Conservation (phyloP, 2,113 vertebrate genomes). For the Ameiurus melas region DNA sequence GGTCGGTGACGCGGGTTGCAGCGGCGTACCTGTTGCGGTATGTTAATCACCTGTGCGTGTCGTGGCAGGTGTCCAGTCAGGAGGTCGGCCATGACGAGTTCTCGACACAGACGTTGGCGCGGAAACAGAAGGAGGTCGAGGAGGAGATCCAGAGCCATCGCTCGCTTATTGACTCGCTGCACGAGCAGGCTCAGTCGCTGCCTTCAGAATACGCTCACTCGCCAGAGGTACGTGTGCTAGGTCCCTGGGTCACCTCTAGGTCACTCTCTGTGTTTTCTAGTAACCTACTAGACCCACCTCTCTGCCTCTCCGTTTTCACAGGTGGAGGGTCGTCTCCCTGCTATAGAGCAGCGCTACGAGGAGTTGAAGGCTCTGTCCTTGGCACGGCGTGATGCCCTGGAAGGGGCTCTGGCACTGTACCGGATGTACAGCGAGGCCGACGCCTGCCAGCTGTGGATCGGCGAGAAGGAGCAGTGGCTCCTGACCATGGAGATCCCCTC, state of each 20-base stretch:
- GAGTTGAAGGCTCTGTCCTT: slow-evolving; percentile 79
- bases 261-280: too few relatives aligned
- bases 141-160: slow-evolving; percentile 87
- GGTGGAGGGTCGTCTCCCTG: slow-evolving; percentile 78
- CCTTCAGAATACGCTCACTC: slow-evolving; percentile 62
- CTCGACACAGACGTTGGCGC: slow-evolving; percentile 85
- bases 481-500: slow-evolving; percentile 83
- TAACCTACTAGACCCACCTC: background rate
- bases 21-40: background rate
- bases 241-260: background rate
- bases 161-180: slow-evolving; percentile 80
- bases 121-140: slow-evolving; percentile 87
- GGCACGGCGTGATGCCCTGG: slow-evolving; percentile 77
- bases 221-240: slow-evolving; percentile 62
- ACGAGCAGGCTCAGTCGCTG: slow-evolving; percentile 77
- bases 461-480: slow-evolving; percentile 93
- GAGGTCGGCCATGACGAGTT: slow-evolving; percentile 90
- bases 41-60: background rate
- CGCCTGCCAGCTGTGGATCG: slow-evolving; percentile 92
- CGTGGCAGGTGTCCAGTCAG: slow-evolving; percentile 75
- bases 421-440: slow-evolving; percentile 91
- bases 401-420: slow-evolving; percentile 82
- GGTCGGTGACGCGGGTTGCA: background rate
- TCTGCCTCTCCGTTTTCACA: slow-evolving; percentile 27
- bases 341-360: slow-evolving; percentile 79